Evolutionary conservation across 2,113 vertebrate genomes (phyloP).

Genomic region (Phyllostomus hastatus): DNA sequence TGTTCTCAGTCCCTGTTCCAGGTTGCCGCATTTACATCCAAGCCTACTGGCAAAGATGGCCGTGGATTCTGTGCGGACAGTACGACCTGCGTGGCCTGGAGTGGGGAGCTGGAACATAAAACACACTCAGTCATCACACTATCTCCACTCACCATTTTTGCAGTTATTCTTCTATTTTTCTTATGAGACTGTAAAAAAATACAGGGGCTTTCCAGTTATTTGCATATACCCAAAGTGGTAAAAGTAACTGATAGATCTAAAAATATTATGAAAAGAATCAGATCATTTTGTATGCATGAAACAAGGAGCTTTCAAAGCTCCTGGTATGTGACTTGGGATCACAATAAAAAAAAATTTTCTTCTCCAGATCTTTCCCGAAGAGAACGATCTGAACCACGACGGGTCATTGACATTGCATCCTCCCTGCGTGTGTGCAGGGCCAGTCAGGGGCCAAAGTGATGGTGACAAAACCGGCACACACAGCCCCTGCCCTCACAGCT

Average conservation of each 20-base stretch:
- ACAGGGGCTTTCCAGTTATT: slow-evolving; percentile 84
- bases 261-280: slow-evolving; percentile 70
- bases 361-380: not conserved
- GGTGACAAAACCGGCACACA: not conserved
- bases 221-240: slow-evolving; percentile 81
- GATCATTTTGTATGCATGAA: slow-evolving; percentile 33
- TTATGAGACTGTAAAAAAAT: slow-evolving; percentile 73
- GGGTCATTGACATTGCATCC: accelerated
- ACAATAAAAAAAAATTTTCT: not conserved
- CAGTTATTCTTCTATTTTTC: slow-evolving; percentile 30
- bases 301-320: slow-evolving; percentile 34
- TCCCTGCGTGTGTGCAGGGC: not conserved
- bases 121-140: not conserved
- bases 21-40: not conserved
- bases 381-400: not conserved
- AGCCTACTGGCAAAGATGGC: not conserved
- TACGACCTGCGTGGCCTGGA: not conserved
- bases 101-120: not conserved
- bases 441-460: not conserved
- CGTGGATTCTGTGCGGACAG: not conserved
- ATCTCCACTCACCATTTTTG: not conserved
- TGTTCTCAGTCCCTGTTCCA: not conserved
- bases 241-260: slow-evolving; percentile 74
- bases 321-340: not conserved
- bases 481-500: not conserved